These are phyloP conservation scores for Chaetoderma sp. DNA, from an alignment of 2,888 invertebrate genomes.

Conservation along the genomic window DNA sequence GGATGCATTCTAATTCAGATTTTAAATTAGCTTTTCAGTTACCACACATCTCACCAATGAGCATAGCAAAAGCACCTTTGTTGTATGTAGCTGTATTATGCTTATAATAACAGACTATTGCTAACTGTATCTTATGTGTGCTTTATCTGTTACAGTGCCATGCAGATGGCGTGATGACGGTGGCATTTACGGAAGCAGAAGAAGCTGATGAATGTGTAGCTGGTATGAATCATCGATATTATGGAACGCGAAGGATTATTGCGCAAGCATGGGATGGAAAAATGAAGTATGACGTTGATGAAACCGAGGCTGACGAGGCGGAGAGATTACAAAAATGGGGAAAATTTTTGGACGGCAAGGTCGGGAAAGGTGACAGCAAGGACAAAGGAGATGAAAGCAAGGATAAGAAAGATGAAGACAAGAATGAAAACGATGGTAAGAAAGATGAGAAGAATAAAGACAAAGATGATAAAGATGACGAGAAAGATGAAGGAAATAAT, in stretches of 20 bases:
- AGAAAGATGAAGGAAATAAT: too few relatives aligned
- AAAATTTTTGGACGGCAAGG: conserved; percentile 51
- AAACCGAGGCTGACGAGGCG: conserved; percentile 88
- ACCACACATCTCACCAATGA: too few relatives aligned
- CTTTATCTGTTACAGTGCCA: conserved; percentile 76
- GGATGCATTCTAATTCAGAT: too few relatives aligned
- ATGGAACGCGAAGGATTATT: conserved; percentile 85
- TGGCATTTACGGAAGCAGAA: conserved; percentile 89
- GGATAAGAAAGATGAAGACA: too few relatives aligned
- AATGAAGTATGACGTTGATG: conserved; percentile 90
- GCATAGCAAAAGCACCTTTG: too few relatives aligned
- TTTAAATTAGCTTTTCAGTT: too few relatives aligned
- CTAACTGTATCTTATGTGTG: background rate
- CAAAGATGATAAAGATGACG: too few relatives aligned
- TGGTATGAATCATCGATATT: conserved; percentile 89
- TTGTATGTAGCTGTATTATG: background rate
- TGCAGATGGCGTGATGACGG: conserved; percentile 93
- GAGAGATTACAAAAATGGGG: conserved; percentile 90
- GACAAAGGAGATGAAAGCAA: too few relatives aligned
- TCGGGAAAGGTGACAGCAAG: conserved; percentile 78
- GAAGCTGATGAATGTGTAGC: conserved; percentile 91
- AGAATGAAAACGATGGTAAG: too few relatives aligned
- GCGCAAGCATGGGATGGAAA: conserved; percentile 96
- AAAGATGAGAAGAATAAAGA: too few relatives aligned
- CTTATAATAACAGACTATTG: background rate